Base-by-base conservation (phyloP, 64 coral and sea anemone genomes). In the Catalaphyllia jardinei region DNA sequence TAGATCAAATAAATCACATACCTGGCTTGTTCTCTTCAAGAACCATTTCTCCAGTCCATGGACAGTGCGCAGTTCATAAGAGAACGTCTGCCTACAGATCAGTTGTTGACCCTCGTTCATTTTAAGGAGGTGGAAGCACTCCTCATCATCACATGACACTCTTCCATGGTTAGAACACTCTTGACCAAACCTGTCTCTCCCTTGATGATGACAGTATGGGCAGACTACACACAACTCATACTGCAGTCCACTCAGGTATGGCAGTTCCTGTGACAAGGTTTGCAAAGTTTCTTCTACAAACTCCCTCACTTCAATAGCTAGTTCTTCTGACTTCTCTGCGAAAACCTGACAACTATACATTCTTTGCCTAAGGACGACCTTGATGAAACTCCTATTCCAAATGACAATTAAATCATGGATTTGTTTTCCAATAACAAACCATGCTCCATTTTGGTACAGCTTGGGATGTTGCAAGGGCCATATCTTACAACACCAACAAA, bases 371-470 rank as follows among this genome's bases (percentile, higher is more conserved):
- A 67, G 1, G 19, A n/a, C 8, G 7, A 67, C n/a, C 22, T 75
- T 87, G 25, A 87, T 87, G 0, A 59, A 22, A 18, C 17, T 77
- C 73, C 28, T 88, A 10, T 38, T 52, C 31, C 72, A 88, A 24
- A 76, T 30, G 2, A 88, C 51, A 24, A 76, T 59, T 12, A 88
- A 31, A 33, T 75, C n/a, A 76, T 63, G 76, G 52, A 75, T 60
- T 27, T 72, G 60, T 11, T 88, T 74, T 29, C 71, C 86, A 55
- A 87, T 51, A 57, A 87, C 12, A 20, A 87, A 87, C 29, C 86
- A 67, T 13, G 86, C 86, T 31, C 60, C 86, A 75, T 74, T 55
- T 33, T 63, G 54, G 69, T 88, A 88, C 71, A 88, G 54, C 16
- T 75, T 88, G 33, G 86, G 72, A 12, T 19, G 73, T 29, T 39